Conservation (phyloP, 2,113 vertebrate genomes). For the Nannospalax galili region DNA sequence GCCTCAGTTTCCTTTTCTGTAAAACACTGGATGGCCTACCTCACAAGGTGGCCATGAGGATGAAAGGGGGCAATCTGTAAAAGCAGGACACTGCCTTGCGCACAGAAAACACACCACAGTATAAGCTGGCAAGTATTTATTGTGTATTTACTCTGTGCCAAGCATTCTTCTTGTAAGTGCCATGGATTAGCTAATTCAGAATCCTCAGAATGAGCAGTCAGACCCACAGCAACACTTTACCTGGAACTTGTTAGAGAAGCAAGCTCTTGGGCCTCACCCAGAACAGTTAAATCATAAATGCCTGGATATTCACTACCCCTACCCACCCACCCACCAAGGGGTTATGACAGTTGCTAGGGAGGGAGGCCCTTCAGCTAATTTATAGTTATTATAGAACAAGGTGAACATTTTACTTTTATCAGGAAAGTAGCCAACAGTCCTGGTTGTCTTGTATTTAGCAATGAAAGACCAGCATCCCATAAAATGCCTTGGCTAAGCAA, state of each 20-base stretch:
- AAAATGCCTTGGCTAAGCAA: neutral
- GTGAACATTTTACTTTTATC: neutral
- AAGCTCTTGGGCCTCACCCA: neutral
- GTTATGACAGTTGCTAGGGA: neutral
- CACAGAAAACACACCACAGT: rapidly evolving
- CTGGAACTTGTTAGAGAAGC: neutral
- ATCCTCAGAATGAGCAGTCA: neutral
- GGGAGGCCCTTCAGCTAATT: neutral
- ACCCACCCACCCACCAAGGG: neutral
- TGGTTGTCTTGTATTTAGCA: neutral
- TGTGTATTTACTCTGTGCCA: neutral
- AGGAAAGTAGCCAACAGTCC: neutral
- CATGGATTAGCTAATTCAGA: neutral
- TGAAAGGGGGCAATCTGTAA: too few species aligned
- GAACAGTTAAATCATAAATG: neutral
- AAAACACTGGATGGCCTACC: neutral
- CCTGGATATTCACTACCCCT: neutral
- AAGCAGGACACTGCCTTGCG: neutral
- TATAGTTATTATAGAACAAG: neutral
- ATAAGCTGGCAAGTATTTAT: too few species aligned
- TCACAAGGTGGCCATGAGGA: neutral
- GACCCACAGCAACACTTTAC: neutral
- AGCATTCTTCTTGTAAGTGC: neutral
- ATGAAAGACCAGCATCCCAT: neutral
- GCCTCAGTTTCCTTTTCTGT: neutral